phyloP scores from a whole-genome alignment of 1,140 invertebrate species.

The Manduca sexta region DNA sequence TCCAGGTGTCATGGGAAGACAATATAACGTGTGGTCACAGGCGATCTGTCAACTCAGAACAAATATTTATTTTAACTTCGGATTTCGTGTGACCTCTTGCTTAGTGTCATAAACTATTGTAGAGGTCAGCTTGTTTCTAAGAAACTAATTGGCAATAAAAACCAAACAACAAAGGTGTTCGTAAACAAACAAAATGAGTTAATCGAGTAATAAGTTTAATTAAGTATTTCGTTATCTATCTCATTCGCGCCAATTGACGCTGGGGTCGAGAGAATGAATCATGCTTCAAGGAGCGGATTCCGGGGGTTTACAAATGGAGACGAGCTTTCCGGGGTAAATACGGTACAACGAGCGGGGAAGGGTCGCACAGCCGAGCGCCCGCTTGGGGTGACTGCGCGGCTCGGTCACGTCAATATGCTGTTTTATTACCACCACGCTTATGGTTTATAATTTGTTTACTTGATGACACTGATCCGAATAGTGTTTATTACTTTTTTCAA shows the following conservation, averaged over 20 bases:
- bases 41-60: too few relatives aligned
- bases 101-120: too few relatives aligned
- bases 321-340: slow-evolving; percentile 64
- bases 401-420: slow-evolving; percentile 61
- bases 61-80: too few relatives aligned
- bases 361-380: slow-evolving; percentile 43
- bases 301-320: slow-evolving; percentile 65
- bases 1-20: too few relatives aligned
- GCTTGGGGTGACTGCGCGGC: slow-evolving; percentile 60
- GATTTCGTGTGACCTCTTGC: too few relatives aligned
- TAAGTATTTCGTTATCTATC: slow-evolving; percentile 34
- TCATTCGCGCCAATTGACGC: slow-evolving; percentile 55
- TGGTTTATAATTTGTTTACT: slow-evolving; percentile 56
- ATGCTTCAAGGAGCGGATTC: slow-evolving; percentile 69
- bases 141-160: too few relatives aligned
- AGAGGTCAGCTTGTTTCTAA: too few relatives aligned
- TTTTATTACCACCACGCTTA: slow-evolving; percentile 59
- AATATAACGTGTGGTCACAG: too few relatives aligned
- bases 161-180: too few relatives aligned
- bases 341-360: slow-evolving; percentile 62
- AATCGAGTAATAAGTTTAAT: slow-evolving; percentile 17
- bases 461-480: slow-evolving; percentile 28
- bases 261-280: slow-evolving; percentile 59
- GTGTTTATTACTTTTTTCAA: background rate
- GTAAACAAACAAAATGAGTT: slow-evolving; percentile 1